Percentiles rank a stretch among this genome's conserved stretches.
Conservation (phyloP, 2,888 invertebrate genomes). For the Sminthurinus aureus region DNA sequence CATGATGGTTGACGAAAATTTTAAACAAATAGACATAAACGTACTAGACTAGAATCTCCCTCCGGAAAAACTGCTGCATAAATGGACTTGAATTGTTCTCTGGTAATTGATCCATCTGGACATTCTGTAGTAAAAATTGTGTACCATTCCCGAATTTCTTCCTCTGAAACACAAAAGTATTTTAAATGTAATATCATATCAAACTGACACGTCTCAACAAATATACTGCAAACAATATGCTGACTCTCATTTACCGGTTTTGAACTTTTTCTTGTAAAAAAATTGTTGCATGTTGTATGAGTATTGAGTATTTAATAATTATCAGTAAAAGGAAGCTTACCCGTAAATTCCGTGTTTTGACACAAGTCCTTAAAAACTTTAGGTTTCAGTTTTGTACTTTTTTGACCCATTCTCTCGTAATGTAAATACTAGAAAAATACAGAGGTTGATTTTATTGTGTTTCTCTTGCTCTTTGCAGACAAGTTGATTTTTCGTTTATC, state of each 20-base stretch:
- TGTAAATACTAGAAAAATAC: too few species aligned
- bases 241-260: too few species aligned
- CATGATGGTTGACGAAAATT: constrained; percentile 9
- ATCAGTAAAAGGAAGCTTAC: constrained; percentile 65
- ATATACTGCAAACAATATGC: too few species aligned
- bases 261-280: too few species aligned
- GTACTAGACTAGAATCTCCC: constrained; percentile 92
- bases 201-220: too few species aligned
- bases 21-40: neutral
- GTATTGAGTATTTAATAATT: neutral
- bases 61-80: constrained; percentile 99
- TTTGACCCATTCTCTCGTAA: constrained; percentile 83
- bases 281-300: too few species aligned
- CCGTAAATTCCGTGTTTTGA: constrained; percentile 94
- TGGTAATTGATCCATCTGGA: constrained; percentile 93
- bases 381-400: constrained; percentile 98
- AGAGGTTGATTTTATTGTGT: neutral
- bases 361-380: constrained; percentile 96
- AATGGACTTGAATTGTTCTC: constrained; percentile 99
- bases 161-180: constrained; percentile 68
- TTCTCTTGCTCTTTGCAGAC: neutral
- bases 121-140: constrained; percentile 98
- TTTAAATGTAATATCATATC: too few species aligned
- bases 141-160: constrained; percentile 99
- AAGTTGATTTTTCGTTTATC: too few species aligned